Evolutionary conservation across 2,888 invertebrate species (phyloP).

Genomic region (Nasonia oneida): DNA sequence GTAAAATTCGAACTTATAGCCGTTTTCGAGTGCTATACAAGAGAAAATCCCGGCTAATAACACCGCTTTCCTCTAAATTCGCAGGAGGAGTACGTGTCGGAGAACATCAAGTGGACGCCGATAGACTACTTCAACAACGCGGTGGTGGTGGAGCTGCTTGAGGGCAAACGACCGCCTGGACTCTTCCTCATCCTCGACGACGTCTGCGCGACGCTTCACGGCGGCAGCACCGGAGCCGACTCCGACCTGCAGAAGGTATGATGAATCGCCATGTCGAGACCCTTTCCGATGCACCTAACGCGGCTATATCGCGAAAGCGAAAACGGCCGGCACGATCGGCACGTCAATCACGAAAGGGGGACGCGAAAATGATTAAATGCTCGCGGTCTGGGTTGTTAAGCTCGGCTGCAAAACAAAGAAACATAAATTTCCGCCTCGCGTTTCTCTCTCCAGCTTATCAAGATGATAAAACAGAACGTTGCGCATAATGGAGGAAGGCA

Average conservation of each 20-base stretch:
- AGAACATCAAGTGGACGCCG: slow-evolving; percentile 85
- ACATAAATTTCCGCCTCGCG: too few relatives aligned
- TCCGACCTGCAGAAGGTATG: slow-evolving; percentile 80
- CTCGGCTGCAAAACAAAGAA: too few relatives aligned
- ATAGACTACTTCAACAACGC: slow-evolving; percentile 86
- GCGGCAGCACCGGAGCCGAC: slow-evolving; percentile 84
- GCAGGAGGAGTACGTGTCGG: slow-evolving; percentile 85
- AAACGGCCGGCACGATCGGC: too few relatives aligned
- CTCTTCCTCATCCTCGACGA: slow-evolving; percentile 85
- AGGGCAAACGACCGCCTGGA: slow-evolving; percentile 83
- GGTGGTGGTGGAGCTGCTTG: slow-evolving; percentile 85
- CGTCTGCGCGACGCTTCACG: slow-evolving; percentile 86
- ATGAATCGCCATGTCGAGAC: too few relatives aligned
- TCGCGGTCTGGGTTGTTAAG: too few relatives aligned
- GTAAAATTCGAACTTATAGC: too few relatives aligned
- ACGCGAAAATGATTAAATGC: too few relatives aligned
- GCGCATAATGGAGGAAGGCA: not conserved
- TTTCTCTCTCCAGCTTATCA: not conserved
- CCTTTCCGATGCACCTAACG: too few relatives aligned
- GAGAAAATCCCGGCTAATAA: not conserved
- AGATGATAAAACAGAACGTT: not conserved
- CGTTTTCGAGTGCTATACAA: too few relatives aligned
- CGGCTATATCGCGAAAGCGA: too few relatives aligned
- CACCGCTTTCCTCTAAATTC: slow-evolving; percentile 57
- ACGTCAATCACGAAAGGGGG: too few relatives aligned